Evolutionary conservation across 2,797 vertebrate species (phyloP).

Genomic region (Etheostoma nigrum): DNA sequence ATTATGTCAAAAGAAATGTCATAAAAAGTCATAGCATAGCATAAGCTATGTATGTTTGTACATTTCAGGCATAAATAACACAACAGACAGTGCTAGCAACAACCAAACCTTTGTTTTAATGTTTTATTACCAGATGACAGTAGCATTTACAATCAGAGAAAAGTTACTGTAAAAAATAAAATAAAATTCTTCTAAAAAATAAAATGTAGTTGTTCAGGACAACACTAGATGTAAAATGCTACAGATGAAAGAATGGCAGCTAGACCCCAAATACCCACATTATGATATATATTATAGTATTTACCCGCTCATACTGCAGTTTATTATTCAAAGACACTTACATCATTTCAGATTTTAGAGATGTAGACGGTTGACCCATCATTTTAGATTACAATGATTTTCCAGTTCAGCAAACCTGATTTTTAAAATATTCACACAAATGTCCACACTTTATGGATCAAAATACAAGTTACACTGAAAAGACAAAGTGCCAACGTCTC

Average conservation of each 20-base stretch:
- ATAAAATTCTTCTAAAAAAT: slow-evolving; percentile 37
- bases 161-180: slow-evolving; percentile 56
- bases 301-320: neutral
- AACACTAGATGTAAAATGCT: slow-evolving; percentile 40
- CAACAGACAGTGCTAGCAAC: neutral
- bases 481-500: neutral
- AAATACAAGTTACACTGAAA: neutral
- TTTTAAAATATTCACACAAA: neutral
- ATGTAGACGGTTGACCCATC: neutral
- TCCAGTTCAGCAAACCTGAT: neutral
- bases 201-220: slow-evolving; percentile 40
- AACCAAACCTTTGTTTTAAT: slow-evolving; percentile 11
- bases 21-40: too few relatives aligned
- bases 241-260: slow-evolving; percentile 13
- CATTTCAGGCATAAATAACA: neutral
- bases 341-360: neutral
- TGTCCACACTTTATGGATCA: too few relatives aligned
- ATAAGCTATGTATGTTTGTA: neutral
- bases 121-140: slow-evolving; percentile 68
- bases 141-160: slow-evolving; percentile 65
- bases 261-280: neutral
- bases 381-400: neutral
- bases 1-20: too few relatives aligned
- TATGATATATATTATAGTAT: neutral
- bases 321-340: neutral